These are phyloP conservation scores for Brachionus plicatilis DNA, from an alignment of 1,140 invertebrate genomes.

Conservation along the genomic window DNA sequence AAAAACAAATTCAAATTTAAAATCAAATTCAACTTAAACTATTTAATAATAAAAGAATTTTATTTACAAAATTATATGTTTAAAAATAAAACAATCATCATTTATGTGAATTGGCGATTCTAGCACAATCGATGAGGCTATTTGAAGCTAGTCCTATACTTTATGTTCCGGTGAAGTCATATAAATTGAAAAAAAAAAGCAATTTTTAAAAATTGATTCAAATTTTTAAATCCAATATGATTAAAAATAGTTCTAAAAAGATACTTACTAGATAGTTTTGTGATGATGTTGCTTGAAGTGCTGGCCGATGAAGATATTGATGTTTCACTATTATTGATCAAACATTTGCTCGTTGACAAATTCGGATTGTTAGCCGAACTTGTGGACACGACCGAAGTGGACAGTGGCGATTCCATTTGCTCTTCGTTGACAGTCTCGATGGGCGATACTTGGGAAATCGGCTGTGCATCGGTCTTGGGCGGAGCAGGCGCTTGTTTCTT, in stretches of 20 bases:
- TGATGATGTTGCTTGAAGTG: neutral
- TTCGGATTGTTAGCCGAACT: neutral
- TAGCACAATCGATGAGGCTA: neutral
- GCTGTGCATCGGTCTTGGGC: neutral
- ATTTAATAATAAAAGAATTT: neutral
- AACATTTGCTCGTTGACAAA: neutral
- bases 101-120: neutral
- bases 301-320: neutral
- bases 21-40: neutral
- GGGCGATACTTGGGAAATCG: neutral
- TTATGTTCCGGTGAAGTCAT: constrained; percentile 35
- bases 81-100: neutral
- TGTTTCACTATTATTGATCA: neutral
- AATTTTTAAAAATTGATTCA: neutral
- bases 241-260: neutral
- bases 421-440: constrained; percentile 6
- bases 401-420: neutral
- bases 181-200: constrained; percentile 13
- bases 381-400: neutral
- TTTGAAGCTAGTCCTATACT: constrained; percentile 36
- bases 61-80: neutral
- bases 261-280: constrained; percentile 17
- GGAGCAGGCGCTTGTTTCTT: constrained; percentile 39
- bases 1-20: neutral
- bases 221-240: neutral